Evolutionary conservation across 2,888 invertebrate species (phyloP).

Genomic region (Lasioglossum lativentre): DNA sequence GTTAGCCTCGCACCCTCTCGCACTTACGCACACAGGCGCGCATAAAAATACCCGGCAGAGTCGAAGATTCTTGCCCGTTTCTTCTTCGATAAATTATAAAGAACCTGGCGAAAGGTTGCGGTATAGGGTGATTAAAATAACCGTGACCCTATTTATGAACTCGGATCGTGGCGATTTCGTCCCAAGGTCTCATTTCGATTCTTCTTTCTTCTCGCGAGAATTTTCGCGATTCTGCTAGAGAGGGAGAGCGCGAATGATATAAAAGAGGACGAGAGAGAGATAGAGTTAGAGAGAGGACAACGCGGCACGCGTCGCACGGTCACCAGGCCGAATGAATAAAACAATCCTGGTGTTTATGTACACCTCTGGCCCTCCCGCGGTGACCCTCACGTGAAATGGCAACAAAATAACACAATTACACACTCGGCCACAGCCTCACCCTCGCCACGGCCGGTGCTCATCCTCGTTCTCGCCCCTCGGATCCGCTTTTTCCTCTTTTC

Average conservation of each 20-base stretch:
- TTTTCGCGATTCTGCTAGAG: background rate
- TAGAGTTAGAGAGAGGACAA: background rate
- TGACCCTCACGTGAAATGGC: constrained; percentile 83
- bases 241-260: background rate
- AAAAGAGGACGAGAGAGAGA: background rate
- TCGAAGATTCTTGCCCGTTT: constrained; percentile 15
- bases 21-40: background rate
- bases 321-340: constrained; percentile 81
- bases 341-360: constrained; percentile 83
- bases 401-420: constrained; percentile 84
- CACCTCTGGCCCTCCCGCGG: constrained; percentile 77
- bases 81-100: constrained; percentile 6
- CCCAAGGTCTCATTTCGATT: background rate
- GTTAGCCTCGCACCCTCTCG: background rate
- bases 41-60: background rate
- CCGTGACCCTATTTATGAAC: constrained; percentile 18
- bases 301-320: constrained; percentile 73
- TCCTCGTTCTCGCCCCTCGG: constrained; percentile 75
- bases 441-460: constrained; percentile 69
- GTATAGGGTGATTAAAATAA: constrained; percentile 52
- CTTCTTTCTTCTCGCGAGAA: background rate
- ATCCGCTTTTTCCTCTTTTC: constrained; percentile 71
- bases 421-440: constrained; percentile 80
- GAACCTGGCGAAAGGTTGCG: constrained; percentile 1
- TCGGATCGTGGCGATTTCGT: background rate